Conservation (phyloP, 2,888 invertebrate species). For the Tachina grossa region DNA sequence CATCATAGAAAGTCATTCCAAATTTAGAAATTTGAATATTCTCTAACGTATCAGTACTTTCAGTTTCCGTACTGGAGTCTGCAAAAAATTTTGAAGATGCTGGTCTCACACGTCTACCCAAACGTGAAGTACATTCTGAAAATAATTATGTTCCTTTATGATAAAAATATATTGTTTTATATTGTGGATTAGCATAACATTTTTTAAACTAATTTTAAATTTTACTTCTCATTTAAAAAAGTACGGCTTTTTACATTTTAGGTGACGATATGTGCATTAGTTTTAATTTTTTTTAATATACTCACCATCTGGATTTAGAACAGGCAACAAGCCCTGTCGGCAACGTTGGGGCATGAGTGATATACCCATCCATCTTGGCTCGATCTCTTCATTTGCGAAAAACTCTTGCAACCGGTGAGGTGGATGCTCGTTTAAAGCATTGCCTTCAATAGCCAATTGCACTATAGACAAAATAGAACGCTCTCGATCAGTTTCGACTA, state of each 20-base stretch:
- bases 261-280: background rate
- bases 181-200: too few relatives aligned
- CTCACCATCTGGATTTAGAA: constrained; percentile 77
- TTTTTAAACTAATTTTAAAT: too few relatives aligned
- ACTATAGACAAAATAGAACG: constrained; percentile 85
- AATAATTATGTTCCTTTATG: background rate
- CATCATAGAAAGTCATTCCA: constrained; percentile 52
- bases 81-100: constrained; percentile 71
- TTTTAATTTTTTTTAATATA: background rate
- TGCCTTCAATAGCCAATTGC: constrained; percentile 80
- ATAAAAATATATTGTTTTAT: background rate
- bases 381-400: constrained; percentile 74
- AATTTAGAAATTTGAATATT: constrained; percentile 53
- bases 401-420: constrained; percentile 76
- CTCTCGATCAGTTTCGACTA: constrained; percentile 87
- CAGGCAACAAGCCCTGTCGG: constrained; percentile 81
- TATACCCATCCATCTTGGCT: constrained; percentile 80
- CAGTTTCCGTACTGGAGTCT: constrained; percentile 81
- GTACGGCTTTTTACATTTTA: too few relatives aligned
- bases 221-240: background rate
- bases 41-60: constrained; percentile 75
- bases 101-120: constrained; percentile 74
- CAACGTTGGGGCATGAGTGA: constrained; percentile 81
- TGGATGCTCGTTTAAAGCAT: constrained; percentile 79
- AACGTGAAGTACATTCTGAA: constrained; percentile 76